Conservation (phyloP, 2,797 vertebrate genomes). For the Coendou prehensilis region DNA sequence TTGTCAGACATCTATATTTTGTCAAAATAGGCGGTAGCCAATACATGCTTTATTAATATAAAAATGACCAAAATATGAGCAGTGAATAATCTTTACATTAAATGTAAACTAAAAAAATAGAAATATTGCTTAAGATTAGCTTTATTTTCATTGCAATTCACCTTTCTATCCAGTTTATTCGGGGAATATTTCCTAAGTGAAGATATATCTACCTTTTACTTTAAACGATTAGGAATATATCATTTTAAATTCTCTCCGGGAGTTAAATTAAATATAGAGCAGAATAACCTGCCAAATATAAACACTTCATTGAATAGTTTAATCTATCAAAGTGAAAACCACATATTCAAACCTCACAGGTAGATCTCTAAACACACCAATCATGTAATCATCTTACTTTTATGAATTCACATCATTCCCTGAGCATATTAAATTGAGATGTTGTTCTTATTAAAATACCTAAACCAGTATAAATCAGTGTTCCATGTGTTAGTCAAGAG, state of each 20-base stretch:
- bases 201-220: background rate
- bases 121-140: background rate
- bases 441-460: conserved; percentile 44
- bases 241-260: background rate
- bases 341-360: background rate
- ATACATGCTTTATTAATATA: background rate
- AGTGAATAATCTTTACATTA: background rate
- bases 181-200: background rate
- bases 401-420: background rate
- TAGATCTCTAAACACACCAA: background rate
- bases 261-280: background rate
- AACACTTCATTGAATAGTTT: background rate
- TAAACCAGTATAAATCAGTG: conserved; percentile 45
- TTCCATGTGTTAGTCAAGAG: conserved; percentile 12
- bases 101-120: background rate
- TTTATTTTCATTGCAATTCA: conserved; percentile 14
- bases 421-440: conserved; percentile 35
- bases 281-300: background rate
- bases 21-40: background rate
- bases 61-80: background rate
- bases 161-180: background rate
- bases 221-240: background rate
- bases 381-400: conserved; percentile 22
- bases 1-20: background rate
- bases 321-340: background rate